These are phyloP conservation scores for Erpobdella octoculata DNA, from an alignment of 2,888 invertebrate species.

Conservation along the genomic window DNA sequence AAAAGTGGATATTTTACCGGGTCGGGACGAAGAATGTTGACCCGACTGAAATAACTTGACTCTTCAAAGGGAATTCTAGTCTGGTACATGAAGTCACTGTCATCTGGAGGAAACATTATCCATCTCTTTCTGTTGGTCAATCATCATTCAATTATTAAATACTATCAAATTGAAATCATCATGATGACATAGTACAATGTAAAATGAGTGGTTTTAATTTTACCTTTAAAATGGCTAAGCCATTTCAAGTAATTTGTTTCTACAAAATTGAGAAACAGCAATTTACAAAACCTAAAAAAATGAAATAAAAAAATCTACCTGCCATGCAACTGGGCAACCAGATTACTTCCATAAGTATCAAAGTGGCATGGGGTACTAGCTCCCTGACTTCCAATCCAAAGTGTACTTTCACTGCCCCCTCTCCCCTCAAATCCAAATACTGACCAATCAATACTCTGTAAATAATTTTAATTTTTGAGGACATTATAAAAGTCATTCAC, in stretches of 20 bases:
- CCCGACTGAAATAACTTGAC: constrained; percentile 79
- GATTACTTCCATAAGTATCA: constrained; percentile 87
- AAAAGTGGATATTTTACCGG: constrained; percentile 20
- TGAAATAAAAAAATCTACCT: constrained; percentile 56
- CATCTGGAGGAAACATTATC: constrained; percentile 78
- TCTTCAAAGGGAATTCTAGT: constrained; percentile 90
- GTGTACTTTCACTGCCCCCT: constrained; percentile 64
- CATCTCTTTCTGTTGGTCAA: constrained; percentile 67
- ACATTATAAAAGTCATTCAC: constrained; percentile 54
- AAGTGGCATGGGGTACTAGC: constrained; percentile 88
- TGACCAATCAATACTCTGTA: constrained; percentile 47
- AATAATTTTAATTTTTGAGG: not conserved
- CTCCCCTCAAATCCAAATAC: constrained; percentile 63
- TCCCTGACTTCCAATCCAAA: constrained; percentile 69
- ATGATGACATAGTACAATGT: too few species aligned
- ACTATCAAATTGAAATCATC: too few species aligned
- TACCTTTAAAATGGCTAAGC: too few species aligned
- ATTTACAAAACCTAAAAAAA: not conserved
- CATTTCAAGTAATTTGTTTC: not conserved
- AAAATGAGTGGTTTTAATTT: too few species aligned
- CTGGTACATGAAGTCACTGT: constrained; percentile 60
- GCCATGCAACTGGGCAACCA: constrained; percentile 79
- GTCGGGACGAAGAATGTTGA: constrained; percentile 55
- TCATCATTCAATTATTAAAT: too few species aligned
- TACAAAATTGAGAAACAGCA: not conserved